phyloP scores from a whole-genome alignment of 2,888 invertebrate genomes.

The Dascillus cervinus region DNA sequence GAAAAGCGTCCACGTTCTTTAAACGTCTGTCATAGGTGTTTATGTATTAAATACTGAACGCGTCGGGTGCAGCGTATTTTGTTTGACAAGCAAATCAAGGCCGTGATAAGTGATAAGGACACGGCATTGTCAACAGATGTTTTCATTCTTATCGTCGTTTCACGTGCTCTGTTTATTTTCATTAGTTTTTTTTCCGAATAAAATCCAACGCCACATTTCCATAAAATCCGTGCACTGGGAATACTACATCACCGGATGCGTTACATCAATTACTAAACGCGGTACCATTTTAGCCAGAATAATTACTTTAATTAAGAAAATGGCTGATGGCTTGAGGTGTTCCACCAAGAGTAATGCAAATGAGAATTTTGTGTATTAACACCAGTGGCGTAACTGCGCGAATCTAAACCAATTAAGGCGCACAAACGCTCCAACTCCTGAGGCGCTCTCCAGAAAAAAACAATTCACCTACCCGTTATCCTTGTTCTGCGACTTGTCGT shows the following conservation, averaged over 20 bases:
- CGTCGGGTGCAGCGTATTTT: constrained; percentile 4
- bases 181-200: no score
- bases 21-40: no score
- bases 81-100: constrained; percentile 6
- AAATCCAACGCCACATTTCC: no score
- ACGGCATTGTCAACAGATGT: constrained; percentile 4
- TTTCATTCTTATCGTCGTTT: no score
- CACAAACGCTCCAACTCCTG: no score
- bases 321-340: constrained; percentile 36
- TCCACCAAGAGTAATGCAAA: constrained; percentile 2
- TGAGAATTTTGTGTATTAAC: constrained; percentile 1
- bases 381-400: neutral
- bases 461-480: constrained; percentile 57
- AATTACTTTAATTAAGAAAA: constrained; percentile 49
- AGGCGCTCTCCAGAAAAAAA: no score
- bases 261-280: constrained; percentile 48
- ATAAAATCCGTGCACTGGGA: no score
- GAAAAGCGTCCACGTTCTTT: no score
- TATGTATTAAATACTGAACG: no score
- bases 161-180: no score
- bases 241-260: constrained; percentile 27
- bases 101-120: constrained; percentile 7
- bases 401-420: no score
- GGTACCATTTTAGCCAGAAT: constrained; percentile 44
- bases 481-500: constrained; percentile 59